Base-by-base conservation (phyloP, 2,888 invertebrate genomes). In the Nemotelus nigrinus region DNA sequence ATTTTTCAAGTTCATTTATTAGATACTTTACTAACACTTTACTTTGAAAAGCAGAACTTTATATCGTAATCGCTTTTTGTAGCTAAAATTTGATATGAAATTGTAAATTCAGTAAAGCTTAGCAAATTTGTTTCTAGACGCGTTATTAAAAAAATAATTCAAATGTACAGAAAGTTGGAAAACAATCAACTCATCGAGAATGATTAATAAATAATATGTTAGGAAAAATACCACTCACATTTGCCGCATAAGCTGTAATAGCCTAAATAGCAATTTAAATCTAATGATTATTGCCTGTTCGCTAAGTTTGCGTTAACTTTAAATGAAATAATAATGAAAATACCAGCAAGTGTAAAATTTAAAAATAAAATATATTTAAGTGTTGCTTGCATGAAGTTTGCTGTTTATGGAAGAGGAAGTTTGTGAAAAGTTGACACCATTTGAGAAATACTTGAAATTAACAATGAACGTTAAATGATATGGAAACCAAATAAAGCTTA, bases 261-360 rank as follows among this genome's bases (percentile, higher is more conserved):
- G 65, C 64, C 65, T 55, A 39, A 48, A 76, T 65, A 55, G 65
- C 65, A 8, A 50, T 39, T 76, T 65, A 65, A 5, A 43, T 6
- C 39, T 63, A 63, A 63, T 65, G 44, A 64, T 76, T 76, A 76
- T 76, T 76, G 76, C 76, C 76, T 76, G 76, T 76, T 76, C 65
- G 76, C 76, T 76, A 44, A 48, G 48, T 74, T 74, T 74, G 48
- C 48, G 70, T 70, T 70, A n/a, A 74, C 60, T 58, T 10, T 60
- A 60, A 48, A 47, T 41, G 57, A 47, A 74, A 48, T 48, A 63
- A 74, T 60, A 43, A 68, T 43, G 10, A 47, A 25, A 8, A 70
- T 70, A 25, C 25, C 25, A 25, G 25, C 25, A 25, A 25, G 25
- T 25, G 25, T 25, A 25, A 25, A 25, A 25, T 25, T 25, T 25